phyloP scores from a whole-genome alignment of 1,140 invertebrate genomes.

The Musca domestica region DNA sequence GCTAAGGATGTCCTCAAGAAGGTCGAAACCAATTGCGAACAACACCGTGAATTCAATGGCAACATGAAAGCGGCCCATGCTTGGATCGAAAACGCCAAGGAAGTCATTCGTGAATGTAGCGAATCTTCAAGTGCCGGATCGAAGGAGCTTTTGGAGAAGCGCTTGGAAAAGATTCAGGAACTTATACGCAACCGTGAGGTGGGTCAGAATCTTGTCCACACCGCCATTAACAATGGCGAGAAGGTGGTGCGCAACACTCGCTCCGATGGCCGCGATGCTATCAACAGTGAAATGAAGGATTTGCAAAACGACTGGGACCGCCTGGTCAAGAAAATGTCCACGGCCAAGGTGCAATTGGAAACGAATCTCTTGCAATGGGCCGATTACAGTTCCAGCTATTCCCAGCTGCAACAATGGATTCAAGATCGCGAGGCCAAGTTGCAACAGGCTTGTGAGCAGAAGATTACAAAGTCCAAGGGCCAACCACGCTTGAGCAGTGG shows the following conservation, averaged over 20 bases:
- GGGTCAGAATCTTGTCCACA: slow-evolving; percentile 85
- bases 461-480: slow-evolving; percentile 73
- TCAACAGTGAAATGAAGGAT: slow-evolving; percentile 84
- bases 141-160: slow-evolving; percentile 78
- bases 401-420: slow-evolving; percentile 93
- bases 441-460: slow-evolving; percentile 88
- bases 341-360: slow-evolving; percentile 88
- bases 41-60: slow-evolving; percentile 81
- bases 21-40: slow-evolving; percentile 84
- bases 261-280: slow-evolving; percentile 84
- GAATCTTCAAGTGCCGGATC: slow-evolving; percentile 76
- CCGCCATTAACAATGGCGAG: slow-evolving; percentile 88
- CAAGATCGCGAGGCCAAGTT: slow-evolving; percentile 88
- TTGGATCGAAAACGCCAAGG: slow-evolving; percentile 87
- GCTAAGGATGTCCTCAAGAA: slow-evolving; percentile 92
- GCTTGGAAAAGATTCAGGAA: slow-evolving; percentile 80
- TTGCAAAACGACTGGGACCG: slow-evolving; percentile 92
- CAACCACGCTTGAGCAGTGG: slow-evolving; percentile 72
- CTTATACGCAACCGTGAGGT: slow-evolving; percentile 81
- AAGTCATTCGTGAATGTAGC: slow-evolving; percentile 77
- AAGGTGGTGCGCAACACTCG: slow-evolving; percentile 85
- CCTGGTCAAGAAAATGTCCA: slow-evolving; percentile 87
- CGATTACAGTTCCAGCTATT: slow-evolving; percentile 90
- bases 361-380: slow-evolving; percentile 91
- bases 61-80: slow-evolving; percentile 75